Evolutionary conservation across 2,797 vertebrate genomes (phyloP).

Genomic region (Zenarchopterus dispar): DNA sequence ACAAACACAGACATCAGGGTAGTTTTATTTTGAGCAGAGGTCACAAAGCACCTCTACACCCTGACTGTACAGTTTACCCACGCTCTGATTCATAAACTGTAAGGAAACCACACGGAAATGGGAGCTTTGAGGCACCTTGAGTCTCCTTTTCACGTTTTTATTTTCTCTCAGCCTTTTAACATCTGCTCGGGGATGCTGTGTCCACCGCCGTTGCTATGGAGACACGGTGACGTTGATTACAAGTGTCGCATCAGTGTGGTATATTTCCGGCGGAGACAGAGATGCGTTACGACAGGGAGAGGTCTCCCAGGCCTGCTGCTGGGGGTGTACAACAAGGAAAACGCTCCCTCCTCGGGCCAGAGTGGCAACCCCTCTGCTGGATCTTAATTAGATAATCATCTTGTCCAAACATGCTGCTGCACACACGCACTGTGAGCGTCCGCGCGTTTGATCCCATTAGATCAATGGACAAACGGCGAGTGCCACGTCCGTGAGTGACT

Average conservation of each 20-base stretch:
- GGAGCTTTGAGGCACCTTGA: constrained; percentile 22
- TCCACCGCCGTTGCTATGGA: constrained; percentile 67
- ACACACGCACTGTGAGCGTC: background rate
- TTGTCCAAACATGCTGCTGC: constrained; percentile 14
- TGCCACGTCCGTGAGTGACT: constrained; percentile 53
- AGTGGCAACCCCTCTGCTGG: constrained; percentile 27
- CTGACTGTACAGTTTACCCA: background rate
- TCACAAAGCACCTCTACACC: background rate
- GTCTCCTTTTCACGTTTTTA: constrained; percentile 25
- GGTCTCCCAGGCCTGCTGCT: constrained; percentile 56
- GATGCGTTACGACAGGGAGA: constrained; percentile 60
- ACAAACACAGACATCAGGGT: background rate
- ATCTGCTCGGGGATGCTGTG: constrained; percentile 69
- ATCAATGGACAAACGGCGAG: constrained; percentile 20
- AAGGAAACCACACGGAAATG: constrained; percentile 8
- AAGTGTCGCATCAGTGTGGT: constrained; percentile 63
- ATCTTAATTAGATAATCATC: constrained; percentile 29
- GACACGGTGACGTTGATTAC: constrained; percentile 67
- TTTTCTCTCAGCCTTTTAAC: constrained; percentile 48
- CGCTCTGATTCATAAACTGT: background rate
- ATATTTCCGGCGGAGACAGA: constrained; percentile 67
- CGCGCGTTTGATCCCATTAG: constrained; percentile 6
- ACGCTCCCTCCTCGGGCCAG: constrained; percentile 12
- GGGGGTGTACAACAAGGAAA: constrained; percentile 15
- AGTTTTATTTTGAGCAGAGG: background rate